phyloP scores from a whole-genome alignment of 2,888 invertebrate genomes.

The Serripes groenlandicus region DNA sequence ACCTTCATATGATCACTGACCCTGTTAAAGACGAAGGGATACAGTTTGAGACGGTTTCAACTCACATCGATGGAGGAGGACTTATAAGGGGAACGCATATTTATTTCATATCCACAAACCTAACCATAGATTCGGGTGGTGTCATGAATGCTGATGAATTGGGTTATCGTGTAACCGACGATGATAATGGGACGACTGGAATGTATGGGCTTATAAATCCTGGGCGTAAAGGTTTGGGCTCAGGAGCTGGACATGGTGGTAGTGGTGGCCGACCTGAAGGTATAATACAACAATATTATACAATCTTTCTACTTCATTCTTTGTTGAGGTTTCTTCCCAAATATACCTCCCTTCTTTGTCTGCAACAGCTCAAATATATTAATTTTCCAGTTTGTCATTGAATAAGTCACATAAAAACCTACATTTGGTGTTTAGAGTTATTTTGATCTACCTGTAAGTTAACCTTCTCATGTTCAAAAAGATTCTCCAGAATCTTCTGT shows the following conservation, averaged over 20 bases:
- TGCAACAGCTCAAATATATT: too few relatives aligned
- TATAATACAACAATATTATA: too few relatives aligned
- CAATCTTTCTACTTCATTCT: too few relatives aligned
- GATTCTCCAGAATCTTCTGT: too few relatives aligned
- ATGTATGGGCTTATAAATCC: slow-evolving; percentile 73
- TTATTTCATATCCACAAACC: slow-evolving; percentile 73
- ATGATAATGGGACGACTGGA: slow-evolving; percentile 36
- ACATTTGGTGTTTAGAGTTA: too few relatives aligned
- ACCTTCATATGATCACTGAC: slow-evolving; percentile 77
- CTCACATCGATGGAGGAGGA: slow-evolving; percentile 79
- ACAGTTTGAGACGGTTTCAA: slow-evolving; percentile 63
- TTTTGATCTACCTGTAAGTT: too few relatives aligned
- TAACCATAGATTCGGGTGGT: slow-evolving; percentile 77
- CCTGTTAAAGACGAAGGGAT: slow-evolving; percentile 75
- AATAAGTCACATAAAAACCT: too few relatives aligned
- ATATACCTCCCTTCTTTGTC: too few relatives aligned
- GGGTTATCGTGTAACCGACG: slow-evolving; percentile 73
- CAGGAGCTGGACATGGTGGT: slow-evolving; percentile 80
- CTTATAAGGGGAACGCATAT: slow-evolving; percentile 75
- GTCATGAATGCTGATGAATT: slow-evolving; percentile 74
- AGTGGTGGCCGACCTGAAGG: slow-evolving; percentile 75
- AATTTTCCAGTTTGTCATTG: too few relatives aligned
- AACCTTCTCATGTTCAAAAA: too few relatives aligned
- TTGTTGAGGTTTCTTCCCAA: too few relatives aligned
- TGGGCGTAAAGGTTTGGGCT: slow-evolving; percentile 68